Evolutionary conservation across 2,113 vertebrate species (phyloP).

Genomic region (Rafetus swinhoei): DNA sequence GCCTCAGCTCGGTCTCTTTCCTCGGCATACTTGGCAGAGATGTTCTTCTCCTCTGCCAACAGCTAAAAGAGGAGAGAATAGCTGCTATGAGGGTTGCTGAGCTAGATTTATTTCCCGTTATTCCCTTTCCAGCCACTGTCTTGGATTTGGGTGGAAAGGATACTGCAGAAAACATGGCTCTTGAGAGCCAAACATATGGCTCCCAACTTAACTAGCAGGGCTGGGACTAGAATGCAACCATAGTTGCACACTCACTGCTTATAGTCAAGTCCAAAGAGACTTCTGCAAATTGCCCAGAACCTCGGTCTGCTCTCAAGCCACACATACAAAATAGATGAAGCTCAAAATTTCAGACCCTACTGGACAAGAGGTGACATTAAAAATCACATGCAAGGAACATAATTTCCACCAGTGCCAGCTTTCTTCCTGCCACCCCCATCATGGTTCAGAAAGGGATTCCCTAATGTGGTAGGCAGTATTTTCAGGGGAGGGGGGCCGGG

Average conservation of each 20-base stretch:
- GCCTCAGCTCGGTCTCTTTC: conserved; percentile 85
- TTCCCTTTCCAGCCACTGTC: neutral
- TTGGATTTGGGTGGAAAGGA: neutral
- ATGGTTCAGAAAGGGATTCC: neutral
- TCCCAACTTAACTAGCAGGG: neutral
- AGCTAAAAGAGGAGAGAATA: conserved; percentile 65
- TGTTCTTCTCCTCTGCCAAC: conserved; percentile 84
- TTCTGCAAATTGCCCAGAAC: neutral
- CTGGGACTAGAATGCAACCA: neutral
- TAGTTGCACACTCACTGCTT: neutral
- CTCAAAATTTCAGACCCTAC: neutral
- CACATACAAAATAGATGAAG: neutral
- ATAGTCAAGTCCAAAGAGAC: neutral
- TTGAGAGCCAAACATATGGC: accelerated
- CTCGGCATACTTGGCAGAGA: conserved; percentile 83
- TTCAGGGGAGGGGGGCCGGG: too few species aligned
- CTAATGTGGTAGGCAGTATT: neutral
- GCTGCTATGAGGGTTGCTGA: neutral
- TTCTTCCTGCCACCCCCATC: neutral
- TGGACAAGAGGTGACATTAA: neutral
- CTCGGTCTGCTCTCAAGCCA: neutral
- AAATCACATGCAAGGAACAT: neutral
- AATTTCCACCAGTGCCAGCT: neutral
- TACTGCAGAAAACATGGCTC: neutral
- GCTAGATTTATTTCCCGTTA: neutral